These are phyloP conservation scores for Metacarcinus magister DNA, from an alignment of 2,888 invertebrate genomes.

Conservation along the genomic window DNA sequence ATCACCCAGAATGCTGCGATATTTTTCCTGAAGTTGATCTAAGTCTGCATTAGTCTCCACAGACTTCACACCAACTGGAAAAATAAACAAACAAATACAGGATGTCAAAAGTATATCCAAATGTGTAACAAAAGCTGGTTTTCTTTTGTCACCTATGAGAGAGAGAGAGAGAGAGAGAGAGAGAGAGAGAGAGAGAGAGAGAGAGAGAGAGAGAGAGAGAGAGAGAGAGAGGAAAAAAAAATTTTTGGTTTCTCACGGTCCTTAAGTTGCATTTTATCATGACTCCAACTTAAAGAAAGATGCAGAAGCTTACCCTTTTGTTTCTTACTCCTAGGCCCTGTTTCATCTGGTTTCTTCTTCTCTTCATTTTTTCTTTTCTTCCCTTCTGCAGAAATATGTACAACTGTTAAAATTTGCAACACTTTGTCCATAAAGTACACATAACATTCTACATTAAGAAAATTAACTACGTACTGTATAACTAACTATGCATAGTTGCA, in stretches of 20 bases:
- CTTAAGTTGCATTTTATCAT: background rate
- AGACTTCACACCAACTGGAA: background rate
- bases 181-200: no score
- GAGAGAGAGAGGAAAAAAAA: background rate
- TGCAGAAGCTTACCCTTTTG: background rate
- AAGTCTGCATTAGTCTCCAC: background rate
- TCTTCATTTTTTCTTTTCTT: background rate
- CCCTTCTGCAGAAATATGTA: background rate
- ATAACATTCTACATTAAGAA: background rate
- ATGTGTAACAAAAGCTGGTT: background rate
- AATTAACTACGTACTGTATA: no score
- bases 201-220: no score
- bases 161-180: no score
- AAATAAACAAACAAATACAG: background rate
- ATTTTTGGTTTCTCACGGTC: background rate
- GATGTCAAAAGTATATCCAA: background rate
- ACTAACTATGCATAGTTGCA: no score
- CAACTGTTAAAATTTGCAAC: background rate
- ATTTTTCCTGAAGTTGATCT: slow-evolving; percentile 48
- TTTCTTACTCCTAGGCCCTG: background rate
- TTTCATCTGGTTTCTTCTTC: background rate
- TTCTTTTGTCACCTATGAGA: no score
- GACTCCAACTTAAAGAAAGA: background rate
- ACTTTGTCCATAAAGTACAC: background rate
- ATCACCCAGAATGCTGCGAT: background rate